A percentile compares a stretch with the other conserved stretches of the same genome.
Conservation (phyloP, 2,888 invertebrate species). For the Hydraecia micacea region DNA sequence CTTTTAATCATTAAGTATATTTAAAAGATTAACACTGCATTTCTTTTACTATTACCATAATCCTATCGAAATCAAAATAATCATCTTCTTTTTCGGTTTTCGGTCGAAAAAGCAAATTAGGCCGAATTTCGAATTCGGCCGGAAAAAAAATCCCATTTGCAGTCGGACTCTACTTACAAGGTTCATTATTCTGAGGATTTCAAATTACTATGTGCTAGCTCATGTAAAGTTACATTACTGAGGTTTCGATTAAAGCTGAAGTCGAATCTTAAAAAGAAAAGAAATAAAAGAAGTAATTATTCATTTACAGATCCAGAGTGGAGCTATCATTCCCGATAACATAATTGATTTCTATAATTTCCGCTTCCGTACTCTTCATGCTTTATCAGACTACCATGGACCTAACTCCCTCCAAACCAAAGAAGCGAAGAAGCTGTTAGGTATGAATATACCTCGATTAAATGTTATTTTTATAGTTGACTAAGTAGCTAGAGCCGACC, state of each 20-base stretch:
- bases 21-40: neutral
- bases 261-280: neutral
- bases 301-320: constrained; percentile 82
- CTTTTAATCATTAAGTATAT: too few species aligned
- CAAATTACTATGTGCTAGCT: neutral
- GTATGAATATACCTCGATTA: constrained; percentile 72
- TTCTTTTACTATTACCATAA: neutral
- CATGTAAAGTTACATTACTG: neutral
- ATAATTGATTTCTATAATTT: constrained; percentile 92
- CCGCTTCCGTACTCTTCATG: constrained; percentile 91
- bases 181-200: neutral
- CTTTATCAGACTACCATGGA: constrained; percentile 92
- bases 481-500: neutral
- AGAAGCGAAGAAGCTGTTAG: constrained; percentile 92
- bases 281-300: neutral
- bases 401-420: constrained; percentile 91
- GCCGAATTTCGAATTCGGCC: neutral
- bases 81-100: neutral
- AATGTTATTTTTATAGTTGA: neutral
- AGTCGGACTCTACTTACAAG: neutral
- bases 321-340: constrained; percentile 88
- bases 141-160: neutral
- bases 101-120: neutral
- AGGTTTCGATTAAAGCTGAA: neutral
- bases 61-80: neutral